Evolutionary conservation across 2,888 invertebrate genomes (phyloP), one percentile per base, ranked within the genome.

Genomic region (Metellina segmentata): DNA sequence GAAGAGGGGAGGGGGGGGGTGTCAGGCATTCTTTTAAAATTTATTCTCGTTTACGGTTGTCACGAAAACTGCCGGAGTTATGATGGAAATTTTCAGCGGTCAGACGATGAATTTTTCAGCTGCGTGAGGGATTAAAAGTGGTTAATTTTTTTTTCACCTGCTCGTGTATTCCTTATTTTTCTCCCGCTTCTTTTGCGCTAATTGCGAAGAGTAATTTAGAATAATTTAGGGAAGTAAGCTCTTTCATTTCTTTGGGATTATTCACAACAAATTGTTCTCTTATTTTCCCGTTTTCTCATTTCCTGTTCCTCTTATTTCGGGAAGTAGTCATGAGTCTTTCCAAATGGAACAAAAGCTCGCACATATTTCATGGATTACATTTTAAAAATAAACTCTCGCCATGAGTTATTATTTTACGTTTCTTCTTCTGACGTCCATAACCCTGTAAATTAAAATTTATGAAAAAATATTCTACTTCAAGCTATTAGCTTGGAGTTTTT

Each of bases 191-290:
- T 51, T 48, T 78, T 78, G 13, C 78, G 20, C 52, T 52, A 78
- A 78, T 52, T 78, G 49, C 78, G 19, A 52, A 19, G 19, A 78
- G 78, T 78, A 78, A 78, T 78, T 78, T 78, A 78, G 78, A 78
- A 49, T 52, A 78, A 78, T 78, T 61, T 78, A 78, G 52, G n/a
- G 52, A 78, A 51, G 13, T 61, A 61, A 61, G 61, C 61, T 61
- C 61, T 61, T 61, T 61, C 61, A 61, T 61, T 61, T 61, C 61
- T 61, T 61, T 16, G 61, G 61, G 61, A 61, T 61, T 61, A 11
- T 61, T 61, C 61, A 11, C 34, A 16, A 61, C 61, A 61, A 61
- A 61, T 61, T 61, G 61, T 61, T 61, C 61, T 9, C 8, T 11
- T 9, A n/a, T n/a, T 34, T 34, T 34, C 34, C 34, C 34, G 34